A percentile compares a stretch with the other conserved stretches of the same genome.
These are phyloP conservation scores for Eulimnadia texana DNA, from an alignment of 1,140 invertebrate genomes.

Conservation along the genomic window DNA sequence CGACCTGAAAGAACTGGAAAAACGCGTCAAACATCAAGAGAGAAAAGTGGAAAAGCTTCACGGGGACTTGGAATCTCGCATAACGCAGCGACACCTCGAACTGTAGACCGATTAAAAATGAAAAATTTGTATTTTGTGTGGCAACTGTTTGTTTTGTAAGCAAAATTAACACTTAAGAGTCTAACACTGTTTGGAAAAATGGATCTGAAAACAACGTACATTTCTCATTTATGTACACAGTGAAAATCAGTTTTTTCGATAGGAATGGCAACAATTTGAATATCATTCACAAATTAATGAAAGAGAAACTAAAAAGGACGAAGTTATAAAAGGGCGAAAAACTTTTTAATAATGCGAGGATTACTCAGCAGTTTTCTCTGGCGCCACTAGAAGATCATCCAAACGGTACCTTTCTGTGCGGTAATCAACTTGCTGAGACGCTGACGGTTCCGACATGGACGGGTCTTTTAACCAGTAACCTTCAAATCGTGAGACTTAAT, in stretches of 20 bases:
- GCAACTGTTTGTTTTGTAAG: neutral
- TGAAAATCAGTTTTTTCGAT: constrained; percentile 1
- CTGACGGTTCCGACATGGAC: neutral
- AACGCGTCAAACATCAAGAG: constrained; percentile 62
- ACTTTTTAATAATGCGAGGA: too few relatives aligned
- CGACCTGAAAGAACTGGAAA: constrained; percentile 42
- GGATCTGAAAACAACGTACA: neutral
- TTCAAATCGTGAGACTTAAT: neutral
- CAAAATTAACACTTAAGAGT: neutral
- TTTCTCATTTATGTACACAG: neutral
- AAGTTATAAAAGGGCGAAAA: too few relatives aligned
- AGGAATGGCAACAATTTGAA: too few relatives aligned
- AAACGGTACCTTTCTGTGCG: constrained; percentile 13
- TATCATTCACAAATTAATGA: too few relatives aligned
- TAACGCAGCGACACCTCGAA: constrained; percentile 56
- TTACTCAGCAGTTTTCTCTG: neutral
- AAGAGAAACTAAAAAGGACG: too few relatives aligned
- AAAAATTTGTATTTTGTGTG: constrained; percentile 7
- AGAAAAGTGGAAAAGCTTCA: constrained; percentile 77
- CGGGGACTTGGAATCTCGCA: constrained; percentile 57
- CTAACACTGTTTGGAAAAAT: neutral
- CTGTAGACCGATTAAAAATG: constrained; percentile 9
- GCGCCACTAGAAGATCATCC: constrained; percentile 8
- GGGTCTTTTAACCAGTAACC: constrained; percentile 14
- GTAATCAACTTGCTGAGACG: constrained; percentile 9